phyloP scores from a whole-genome alignment of 2,113 vertebrate genomes.

The Lophius piscatorius region DNA sequence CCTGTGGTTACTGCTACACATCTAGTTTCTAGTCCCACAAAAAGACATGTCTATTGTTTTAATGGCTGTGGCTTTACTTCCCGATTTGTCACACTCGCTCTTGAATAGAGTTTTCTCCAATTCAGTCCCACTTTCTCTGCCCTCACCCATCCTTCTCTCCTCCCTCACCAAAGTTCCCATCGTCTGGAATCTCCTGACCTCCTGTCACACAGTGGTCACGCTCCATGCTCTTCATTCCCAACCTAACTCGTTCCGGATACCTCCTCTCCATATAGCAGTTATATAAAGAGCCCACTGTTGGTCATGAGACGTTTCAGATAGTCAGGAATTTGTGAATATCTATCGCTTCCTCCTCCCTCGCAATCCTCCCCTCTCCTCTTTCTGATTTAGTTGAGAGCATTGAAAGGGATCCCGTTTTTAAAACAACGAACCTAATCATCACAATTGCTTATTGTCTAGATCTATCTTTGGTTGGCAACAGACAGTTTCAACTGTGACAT shows the following conservation, averaged over 20 bases:
- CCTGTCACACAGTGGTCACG: slow-evolving; percentile 41
- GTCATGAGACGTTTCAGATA: slow-evolving; percentile 35
- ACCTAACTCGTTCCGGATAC: slow-evolving; percentile 34
- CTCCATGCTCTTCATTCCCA: slow-evolving; percentile 54
- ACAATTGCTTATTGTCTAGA: too few relatives aligned
- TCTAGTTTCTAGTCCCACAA: too few relatives aligned
- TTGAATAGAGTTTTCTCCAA: slow-evolving; percentile 16
- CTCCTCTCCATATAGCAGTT: slow-evolving; percentile 30
- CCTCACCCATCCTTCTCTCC: not conserved
- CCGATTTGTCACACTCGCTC: slow-evolving; percentile 1
- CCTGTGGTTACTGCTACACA: too few relatives aligned
- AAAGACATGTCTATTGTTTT: too few relatives aligned
- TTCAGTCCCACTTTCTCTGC: not conserved
- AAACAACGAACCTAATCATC: too few relatives aligned
- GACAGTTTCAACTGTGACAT: too few relatives aligned
- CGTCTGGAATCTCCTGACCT: slow-evolving; percentile 30
- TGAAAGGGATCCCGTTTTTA: too few relatives aligned
- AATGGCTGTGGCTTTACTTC: too few relatives aligned
- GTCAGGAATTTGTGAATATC: slow-evolving; percentile 19
- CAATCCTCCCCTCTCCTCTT: not conserved
- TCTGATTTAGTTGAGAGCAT: too few relatives aligned
- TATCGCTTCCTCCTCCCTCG: not conserved
- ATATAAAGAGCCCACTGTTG: slow-evolving; percentile 51
- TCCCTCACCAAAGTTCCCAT: slow-evolving; percentile 23
- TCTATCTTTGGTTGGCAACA: too few relatives aligned